These are phyloP conservation scores for Lathronympha strigana DNA, from an alignment of 2,888 invertebrate species.

Conservation along the genomic window DNA sequence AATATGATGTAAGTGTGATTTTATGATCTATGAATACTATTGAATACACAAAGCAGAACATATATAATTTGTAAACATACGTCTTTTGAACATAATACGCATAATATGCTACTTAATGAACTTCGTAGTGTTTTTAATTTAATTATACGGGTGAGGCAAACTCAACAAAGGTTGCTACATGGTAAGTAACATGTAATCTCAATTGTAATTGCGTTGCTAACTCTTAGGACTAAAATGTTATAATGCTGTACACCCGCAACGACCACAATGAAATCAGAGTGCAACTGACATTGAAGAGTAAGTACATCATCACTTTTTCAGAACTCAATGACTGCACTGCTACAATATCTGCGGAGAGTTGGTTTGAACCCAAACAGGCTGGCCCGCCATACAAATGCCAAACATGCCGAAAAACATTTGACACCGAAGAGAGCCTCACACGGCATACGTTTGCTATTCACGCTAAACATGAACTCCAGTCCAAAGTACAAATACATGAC, in stretches of 20 bases:
- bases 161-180: background rate
- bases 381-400: conserved; percentile 5
- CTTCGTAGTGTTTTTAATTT: background rate
- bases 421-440: conserved; percentile 1
- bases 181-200: conserved; percentile 1
- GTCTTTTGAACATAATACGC: background rate
- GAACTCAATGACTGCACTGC: background rate
- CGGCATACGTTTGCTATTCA: conserved; percentile 13
- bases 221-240: conserved; percentile 8
- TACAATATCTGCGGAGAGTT: background rate
- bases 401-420: conserved; percentile 15
- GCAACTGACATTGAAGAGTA: background rate
- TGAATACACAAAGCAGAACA: too few species aligned
- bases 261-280: background rate
- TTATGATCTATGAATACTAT: too few species aligned
- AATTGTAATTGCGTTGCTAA: conserved; percentile 12
- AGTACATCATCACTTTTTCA: conserved; percentile 12
- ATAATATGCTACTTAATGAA: too few species aligned
- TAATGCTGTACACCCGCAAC: background rate
- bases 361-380: background rate
- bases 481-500: background rate
- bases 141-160: background rate
- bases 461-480: conserved; percentile 11
- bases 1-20: too few species aligned
- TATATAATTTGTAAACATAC: background rate